A percentile compares a stretch with the other conserved stretches of the same genome.
Conservation (phyloP, 2,888 invertebrate genomes). For the Nemurella pictetii region DNA sequence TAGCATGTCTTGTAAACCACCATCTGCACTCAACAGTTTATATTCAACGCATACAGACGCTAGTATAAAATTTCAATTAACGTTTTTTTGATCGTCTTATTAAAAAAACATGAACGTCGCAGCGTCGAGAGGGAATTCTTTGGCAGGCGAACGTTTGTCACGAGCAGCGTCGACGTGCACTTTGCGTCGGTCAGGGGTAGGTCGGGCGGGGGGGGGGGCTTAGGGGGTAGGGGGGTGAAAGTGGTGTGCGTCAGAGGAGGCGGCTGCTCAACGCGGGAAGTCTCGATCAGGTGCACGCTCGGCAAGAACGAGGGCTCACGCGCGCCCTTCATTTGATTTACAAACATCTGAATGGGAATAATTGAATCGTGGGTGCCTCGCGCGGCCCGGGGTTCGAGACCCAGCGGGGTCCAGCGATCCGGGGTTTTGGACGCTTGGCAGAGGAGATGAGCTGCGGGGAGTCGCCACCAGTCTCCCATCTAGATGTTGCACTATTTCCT, state of each 20-base stretch:
- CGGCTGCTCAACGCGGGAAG: neutral
- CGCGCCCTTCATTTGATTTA: neutral
- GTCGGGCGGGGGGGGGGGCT: neutral
- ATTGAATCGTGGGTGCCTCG: neutral
- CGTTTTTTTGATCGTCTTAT: neutral
- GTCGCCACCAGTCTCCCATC: no score
- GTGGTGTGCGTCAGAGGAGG: neutral
- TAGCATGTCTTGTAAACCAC: neutral
- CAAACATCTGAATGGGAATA: neutral
- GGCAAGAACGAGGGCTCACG: neutral
- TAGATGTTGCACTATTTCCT: no score
- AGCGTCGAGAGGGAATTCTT: neutral
- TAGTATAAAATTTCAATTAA: neutral
- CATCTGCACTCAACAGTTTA: neutral
- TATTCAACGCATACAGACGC: neutral
- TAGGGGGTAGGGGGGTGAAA: neutral
- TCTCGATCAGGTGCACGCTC: neutral
- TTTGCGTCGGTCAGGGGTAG: neutral
- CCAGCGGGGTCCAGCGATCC: no score
- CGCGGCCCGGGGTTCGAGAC: no score
- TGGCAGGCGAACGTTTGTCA: neutral
- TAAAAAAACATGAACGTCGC: neutral
- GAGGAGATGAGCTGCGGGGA: no score
- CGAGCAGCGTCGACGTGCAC: neutral
- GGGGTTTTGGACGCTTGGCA: no score